phyloP scores from a whole-genome alignment of 2,797 vertebrate genomes.

The Lophotriccus pileatus region DNA sequence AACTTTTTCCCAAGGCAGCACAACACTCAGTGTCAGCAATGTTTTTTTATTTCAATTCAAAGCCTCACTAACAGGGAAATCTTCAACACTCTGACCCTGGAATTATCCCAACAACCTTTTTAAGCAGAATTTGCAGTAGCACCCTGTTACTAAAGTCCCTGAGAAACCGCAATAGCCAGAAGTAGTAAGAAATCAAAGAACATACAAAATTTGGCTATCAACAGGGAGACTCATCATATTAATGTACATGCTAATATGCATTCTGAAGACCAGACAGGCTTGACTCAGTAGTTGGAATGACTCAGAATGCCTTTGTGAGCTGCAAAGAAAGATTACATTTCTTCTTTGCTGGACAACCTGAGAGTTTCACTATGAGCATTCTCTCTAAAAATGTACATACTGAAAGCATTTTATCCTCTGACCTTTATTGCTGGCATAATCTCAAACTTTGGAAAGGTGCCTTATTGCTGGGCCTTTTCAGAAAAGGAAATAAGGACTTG shows the following conservation, averaged over 20 bases:
- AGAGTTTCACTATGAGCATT: not conserved
- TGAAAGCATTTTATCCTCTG: not conserved
- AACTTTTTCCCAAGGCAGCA: not conserved
- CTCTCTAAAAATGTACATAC: not conserved
- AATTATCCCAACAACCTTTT: not conserved
- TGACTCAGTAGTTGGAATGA: slow-evolving; percentile 12
- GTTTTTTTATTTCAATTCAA: not conserved
- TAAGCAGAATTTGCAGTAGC: not conserved
- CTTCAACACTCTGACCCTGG: not conserved
- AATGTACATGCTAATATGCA: not conserved
- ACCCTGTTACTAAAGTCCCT: not conserved
- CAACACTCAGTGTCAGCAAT: not conserved
- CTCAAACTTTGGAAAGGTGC: not conserved
- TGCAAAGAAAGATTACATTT: not conserved
- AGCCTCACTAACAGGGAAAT: not conserved
- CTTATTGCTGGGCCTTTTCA: not conserved
- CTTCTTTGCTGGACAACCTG: not conserved
- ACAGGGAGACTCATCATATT: not conserved
- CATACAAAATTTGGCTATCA: not conserved
- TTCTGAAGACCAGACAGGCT: not conserved
- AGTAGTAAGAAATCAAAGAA: not conserved
- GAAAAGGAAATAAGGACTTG: not conserved
- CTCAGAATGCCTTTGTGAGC: not conserved
- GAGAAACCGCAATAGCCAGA: not conserved
- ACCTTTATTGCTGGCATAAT: not conserved